These are phyloP conservation scores for Caradrina clavipalpis DNA, from an alignment of 2,888 invertebrate genomes.

Conservation along the genomic window DNA sequence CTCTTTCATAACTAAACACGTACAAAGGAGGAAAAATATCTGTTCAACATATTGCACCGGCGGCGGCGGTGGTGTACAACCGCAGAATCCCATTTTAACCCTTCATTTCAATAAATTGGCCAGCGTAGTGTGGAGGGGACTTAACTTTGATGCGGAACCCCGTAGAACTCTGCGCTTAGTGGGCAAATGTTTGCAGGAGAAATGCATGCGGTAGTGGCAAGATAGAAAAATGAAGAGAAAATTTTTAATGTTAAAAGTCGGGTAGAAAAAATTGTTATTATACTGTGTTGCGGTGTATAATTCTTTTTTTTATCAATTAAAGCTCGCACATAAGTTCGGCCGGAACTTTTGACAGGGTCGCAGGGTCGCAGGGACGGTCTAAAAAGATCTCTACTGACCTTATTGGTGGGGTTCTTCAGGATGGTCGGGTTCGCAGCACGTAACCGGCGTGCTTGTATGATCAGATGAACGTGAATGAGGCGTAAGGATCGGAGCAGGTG, in stretches of 20 bases:
- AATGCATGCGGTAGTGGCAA: constrained; percentile 49
- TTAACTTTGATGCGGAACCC: constrained; percentile 65
- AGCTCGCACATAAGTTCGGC: constrained; percentile 14
- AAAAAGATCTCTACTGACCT: constrained; percentile 1
- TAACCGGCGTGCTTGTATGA: too few species aligned
- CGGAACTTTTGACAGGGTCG: constrained; percentile 15
- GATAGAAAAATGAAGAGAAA: constrained; percentile 58
- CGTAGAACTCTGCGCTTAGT: constrained; percentile 43
- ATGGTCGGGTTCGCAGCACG: too few species aligned
- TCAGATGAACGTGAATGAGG: too few species aligned
- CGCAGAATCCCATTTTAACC: constrained; percentile 74
- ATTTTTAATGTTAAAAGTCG: constrained; percentile 41
- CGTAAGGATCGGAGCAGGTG: too few species aligned
- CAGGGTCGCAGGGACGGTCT: too few species aligned
- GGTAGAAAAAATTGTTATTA: constrained; percentile 25
- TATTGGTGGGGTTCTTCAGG: neutral
- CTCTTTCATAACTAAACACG: constrained; percentile 49
- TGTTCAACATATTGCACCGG: constrained; percentile 58
- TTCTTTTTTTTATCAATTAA: constrained; percentile 29
- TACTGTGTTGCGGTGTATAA: constrained; percentile 15
- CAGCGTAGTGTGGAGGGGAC: constrained; percentile 47
- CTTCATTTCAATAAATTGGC: constrained; percentile 79
- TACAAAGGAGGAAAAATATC: constrained; percentile 61
- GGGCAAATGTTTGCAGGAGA: constrained; percentile 59
- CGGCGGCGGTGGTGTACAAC: constrained; percentile 56